These are phyloP conservation scores for Arenaria interpres DNA, from an alignment of 2,113 vertebrate species.

Conservation along the genomic window DNA sequence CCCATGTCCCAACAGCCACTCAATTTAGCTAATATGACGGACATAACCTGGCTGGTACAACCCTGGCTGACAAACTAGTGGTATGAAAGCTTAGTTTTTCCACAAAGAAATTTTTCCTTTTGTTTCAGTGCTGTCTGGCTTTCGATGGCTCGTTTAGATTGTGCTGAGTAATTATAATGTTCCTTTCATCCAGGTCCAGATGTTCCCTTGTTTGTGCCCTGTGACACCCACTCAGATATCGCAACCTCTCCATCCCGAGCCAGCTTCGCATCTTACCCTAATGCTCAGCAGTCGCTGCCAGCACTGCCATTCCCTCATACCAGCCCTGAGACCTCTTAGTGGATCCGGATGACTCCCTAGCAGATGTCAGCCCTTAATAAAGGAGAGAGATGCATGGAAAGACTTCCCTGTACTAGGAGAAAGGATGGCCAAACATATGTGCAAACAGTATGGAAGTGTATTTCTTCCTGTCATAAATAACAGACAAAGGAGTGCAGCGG, in stretches of 20 bases:
- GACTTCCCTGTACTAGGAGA: neutral
- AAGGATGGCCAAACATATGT: neutral
- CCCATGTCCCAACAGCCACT: neutral
- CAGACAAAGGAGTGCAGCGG: neutral
- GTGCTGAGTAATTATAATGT: slow-evolving; percentile 9
- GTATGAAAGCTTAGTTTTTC: neutral
- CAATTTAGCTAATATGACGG: neutral
- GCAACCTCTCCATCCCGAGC: neutral
- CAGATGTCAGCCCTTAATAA: neutral
- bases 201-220: neutral
- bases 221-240: neutral
- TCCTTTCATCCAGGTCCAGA: neutral
- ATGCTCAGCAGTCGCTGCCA: neutral
- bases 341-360: neutral
- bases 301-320: neutral
- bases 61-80: neutral
- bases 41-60: neutral
- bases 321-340: neutral
- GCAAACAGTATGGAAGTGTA: neutral
- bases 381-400: neutral
- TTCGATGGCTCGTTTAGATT: neutral
- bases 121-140: neutral
- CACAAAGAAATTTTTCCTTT: neutral
- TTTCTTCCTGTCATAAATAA: neutral
- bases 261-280: neutral